Base-by-base conservation (phyloP, 2,888 invertebrate genomes). In the Trichopoda pennipes region DNA sequence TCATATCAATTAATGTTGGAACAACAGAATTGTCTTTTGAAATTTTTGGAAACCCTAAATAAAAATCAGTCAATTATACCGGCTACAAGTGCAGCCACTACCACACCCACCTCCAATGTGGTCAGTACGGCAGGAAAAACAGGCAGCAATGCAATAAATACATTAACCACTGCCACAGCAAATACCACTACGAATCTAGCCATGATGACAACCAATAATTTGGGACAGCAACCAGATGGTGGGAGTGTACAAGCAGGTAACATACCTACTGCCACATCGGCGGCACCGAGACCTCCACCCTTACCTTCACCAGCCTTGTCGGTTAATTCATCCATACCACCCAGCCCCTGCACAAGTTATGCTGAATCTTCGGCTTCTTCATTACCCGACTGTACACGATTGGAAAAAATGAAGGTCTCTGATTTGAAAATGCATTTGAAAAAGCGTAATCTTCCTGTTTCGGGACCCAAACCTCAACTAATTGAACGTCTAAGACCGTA, bases 321-420 rank as follows among this genome's bases (percentile, higher is more conserved):
- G 14, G 88, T 92, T 12, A 86, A 88, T 81, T 91, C 92, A 9
- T 92, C 92, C 38, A 90, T 92, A 76, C 90, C 91, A 38, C 87
- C 91, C 16, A 91, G 91, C 88, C 88, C 89, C 8, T 92, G 87
- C 53, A 91, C 86, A 14, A 91, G 90, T 47, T 89, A 88, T 78
- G 89, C 89, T 1, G 90, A 91, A 42, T 90, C 90, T 1, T 87
- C 86, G 10, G 85, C 86, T 19, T 78, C 78, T 12, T 87, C 87
- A 3, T 85, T 87, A 47, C 85, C 88, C 3, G 91, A 91, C 87
- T 80, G 92, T 21, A 93, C 94, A 28, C 95, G 97, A 82, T 92
- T 98, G 87, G 97, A 98, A 90, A 98, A 98, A 88, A 97, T 98
- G 96, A 98, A 98, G 92, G 98, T 97, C 72, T 97, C 96, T 82